Conservation (phyloP, 2,113 vertebrate species). For the Rhinoderma darwinii region DNA sequence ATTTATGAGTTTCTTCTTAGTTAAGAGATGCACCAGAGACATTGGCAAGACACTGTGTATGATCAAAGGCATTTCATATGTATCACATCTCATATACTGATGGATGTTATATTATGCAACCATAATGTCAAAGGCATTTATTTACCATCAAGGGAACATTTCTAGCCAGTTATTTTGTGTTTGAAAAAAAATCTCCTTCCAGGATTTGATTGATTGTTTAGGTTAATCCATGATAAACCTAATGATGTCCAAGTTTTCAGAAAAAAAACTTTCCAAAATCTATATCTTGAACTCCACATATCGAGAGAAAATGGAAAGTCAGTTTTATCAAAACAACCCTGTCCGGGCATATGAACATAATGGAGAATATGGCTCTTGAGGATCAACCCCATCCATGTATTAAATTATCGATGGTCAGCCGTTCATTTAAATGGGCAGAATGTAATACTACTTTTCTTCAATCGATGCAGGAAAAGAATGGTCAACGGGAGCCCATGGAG, state of each 20-base stretch:
- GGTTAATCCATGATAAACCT: background rate
- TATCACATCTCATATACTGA: background rate
- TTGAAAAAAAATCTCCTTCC: background rate
- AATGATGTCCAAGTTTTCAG: background rate
- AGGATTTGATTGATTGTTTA: background rate
- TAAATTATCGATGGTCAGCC: background rate
- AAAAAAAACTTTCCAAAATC: background rate
- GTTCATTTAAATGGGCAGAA: background rate
- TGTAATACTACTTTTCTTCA: no score
- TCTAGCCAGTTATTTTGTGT: background rate
- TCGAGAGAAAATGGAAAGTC: background rate
- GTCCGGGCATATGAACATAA: background rate
- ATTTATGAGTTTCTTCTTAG: background rate
- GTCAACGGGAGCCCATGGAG: background rate
- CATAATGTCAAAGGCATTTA: background rate
- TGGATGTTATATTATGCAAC: background rate
- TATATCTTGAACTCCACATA: background rate
- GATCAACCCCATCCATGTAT: background rate
- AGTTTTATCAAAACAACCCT: background rate
- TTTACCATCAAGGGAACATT: background rate
- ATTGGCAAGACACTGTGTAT: background rate
- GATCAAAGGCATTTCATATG: conserved; percentile 15
- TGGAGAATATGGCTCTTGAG: background rate
- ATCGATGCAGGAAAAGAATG: background rate
- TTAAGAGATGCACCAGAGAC: conserved; percentile 19